Evolutionary conservation across 2,888 invertebrate species (phyloP).

Genomic region (Dendrolimus pini): DNA sequence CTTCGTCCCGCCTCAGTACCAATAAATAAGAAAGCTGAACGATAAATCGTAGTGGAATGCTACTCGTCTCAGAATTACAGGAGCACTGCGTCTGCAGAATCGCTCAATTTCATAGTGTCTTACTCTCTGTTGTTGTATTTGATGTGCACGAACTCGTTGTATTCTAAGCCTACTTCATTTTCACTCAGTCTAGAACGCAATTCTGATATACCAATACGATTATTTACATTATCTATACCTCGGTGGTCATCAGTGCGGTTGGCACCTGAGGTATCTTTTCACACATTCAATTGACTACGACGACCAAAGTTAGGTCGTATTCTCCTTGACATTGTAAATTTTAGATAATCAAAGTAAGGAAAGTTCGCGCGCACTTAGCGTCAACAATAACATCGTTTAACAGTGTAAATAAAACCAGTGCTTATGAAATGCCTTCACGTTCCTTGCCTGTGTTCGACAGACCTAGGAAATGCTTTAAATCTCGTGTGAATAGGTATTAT

Average conservation of each 20-base stretch:
- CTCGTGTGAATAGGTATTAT: too few relatives aligned
- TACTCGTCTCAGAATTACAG: slow-evolving; percentile 16
- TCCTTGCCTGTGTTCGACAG: too few relatives aligned
- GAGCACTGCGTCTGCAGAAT: slow-evolving; percentile 21
- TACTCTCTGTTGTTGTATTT: slow-evolving; percentile 22
- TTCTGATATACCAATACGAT: slow-evolving; percentile 1
- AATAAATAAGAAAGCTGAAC: not conserved
- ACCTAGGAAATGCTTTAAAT: too few relatives aligned
- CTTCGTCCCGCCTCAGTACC: too few relatives aligned
- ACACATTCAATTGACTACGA: slow-evolving; percentile 26
- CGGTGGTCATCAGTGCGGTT: slow-evolving; percentile 26
- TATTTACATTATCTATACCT: slow-evolving; percentile 2
- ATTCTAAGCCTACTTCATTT: too few relatives aligned
- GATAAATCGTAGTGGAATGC: slow-evolving; percentile 12
- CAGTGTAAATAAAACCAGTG: too few relatives aligned
- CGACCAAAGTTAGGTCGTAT: slow-evolving; percentile 26
- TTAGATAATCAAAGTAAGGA: too few relatives aligned
- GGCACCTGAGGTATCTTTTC: slow-evolving; percentile 23
- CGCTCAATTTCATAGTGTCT: slow-evolving; percentile 20
- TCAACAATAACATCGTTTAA: too few relatives aligned
- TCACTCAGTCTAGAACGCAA: not conserved
- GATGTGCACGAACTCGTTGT: slow-evolving; percentile 21
- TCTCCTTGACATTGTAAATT: slow-evolving; percentile 14
- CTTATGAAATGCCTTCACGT: too few relatives aligned
- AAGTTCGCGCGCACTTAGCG: too few relatives aligned